These are phyloP conservation scores for Peromyscus nudipes DNA, from an alignment of 2,797 vertebrate genomes.

Conservation along the genomic window DNA sequence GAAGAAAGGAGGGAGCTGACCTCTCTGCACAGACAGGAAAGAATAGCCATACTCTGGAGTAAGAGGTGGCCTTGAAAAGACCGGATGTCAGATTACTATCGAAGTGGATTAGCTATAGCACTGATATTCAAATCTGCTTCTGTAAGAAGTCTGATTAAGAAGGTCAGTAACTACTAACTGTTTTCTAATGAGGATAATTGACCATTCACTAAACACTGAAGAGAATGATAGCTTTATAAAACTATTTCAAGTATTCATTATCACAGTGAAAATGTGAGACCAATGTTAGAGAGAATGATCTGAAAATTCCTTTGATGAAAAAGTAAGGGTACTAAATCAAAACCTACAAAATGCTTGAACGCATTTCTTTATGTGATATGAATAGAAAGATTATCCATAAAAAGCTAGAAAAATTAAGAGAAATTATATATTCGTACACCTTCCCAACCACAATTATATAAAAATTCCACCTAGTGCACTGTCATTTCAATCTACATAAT, in stretches of 20 bases:
- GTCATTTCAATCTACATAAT: conserved; percentile 87
- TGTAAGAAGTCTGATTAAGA: conserved; percentile 66
- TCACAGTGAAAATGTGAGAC: conserved; percentile 93
- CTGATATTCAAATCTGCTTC: conserved; percentile 82
- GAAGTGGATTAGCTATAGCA: conserved; percentile 72
- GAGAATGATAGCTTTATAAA: conserved; percentile 88
- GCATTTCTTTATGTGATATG: conserved; percentile 92
- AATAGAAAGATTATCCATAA: conserved; percentile 94
- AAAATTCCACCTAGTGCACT: conserved; percentile 95
- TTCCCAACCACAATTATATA: conserved; percentile 94
- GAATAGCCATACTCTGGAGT: conserved; percentile 72
- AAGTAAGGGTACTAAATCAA: conserved; percentile 91
- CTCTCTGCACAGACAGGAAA: conserved; percentile 71
- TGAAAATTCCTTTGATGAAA: conserved; percentile 88
- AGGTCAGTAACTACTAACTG: conserved; percentile 79
- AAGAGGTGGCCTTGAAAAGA: conserved; percentile 74
- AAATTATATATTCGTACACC: conserved; percentile 98
- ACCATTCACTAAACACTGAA: conserved; percentile 83
- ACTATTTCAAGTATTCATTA: conserved; percentile 92
- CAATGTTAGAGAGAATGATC: conserved; percentile 85
- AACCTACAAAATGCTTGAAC: conserved; percentile 93
- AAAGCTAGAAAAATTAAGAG: conserved; percentile 98
- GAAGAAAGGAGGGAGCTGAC: conserved; percentile 51
- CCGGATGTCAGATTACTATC: conserved; percentile 77
- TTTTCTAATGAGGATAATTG: conserved; percentile 84